A percentile compares a stretch with the other conserved stretches of the same genome.
These are phyloP conservation scores for Anarhynchus alexandrinus DNA, from an alignment of 2,113 vertebrate genomes.

Conservation along the genomic window DNA sequence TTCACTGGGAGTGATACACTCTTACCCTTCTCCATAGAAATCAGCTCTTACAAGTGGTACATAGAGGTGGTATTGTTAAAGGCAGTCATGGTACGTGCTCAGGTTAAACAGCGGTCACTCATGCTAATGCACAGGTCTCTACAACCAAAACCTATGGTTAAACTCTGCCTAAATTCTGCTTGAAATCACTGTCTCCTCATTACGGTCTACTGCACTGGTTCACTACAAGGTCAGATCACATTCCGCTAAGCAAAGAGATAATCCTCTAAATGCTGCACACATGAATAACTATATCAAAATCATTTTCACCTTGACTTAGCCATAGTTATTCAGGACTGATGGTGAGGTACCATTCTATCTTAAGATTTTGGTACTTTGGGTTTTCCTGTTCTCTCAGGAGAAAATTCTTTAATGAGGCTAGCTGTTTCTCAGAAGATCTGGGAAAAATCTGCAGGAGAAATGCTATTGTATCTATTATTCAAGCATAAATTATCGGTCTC, in stretches of 20 bases:
- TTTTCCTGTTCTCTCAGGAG: neutral
- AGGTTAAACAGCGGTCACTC: neutral
- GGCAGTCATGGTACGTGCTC: accelerated
- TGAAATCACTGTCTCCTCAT: neutral
- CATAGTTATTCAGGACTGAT: neutral
- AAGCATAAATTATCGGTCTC: neutral
- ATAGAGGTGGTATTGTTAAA: neutral
- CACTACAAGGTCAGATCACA: neutral
- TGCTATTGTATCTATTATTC: neutral
- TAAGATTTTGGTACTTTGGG: neutral
- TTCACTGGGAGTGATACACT: neutral
- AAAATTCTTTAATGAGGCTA: neutral
- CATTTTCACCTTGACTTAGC: neutral
- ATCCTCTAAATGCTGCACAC: neutral
- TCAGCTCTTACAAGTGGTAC: neutral
- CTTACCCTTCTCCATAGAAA: neutral
- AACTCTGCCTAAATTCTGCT: neutral
- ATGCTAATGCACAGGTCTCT: neutral
- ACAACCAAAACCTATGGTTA: neutral
- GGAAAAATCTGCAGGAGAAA: neutral
- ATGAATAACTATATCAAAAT: neutral
- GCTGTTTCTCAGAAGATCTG: neutral
- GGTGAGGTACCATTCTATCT: neutral
- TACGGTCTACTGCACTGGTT: neutral
- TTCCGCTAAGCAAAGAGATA: neutral